Evolutionary conservation across 2,797 vertebrate species (phyloP), one percentile per base, ranked within the genome.

Genomic region (Euphonia xanthogaster): DNA sequence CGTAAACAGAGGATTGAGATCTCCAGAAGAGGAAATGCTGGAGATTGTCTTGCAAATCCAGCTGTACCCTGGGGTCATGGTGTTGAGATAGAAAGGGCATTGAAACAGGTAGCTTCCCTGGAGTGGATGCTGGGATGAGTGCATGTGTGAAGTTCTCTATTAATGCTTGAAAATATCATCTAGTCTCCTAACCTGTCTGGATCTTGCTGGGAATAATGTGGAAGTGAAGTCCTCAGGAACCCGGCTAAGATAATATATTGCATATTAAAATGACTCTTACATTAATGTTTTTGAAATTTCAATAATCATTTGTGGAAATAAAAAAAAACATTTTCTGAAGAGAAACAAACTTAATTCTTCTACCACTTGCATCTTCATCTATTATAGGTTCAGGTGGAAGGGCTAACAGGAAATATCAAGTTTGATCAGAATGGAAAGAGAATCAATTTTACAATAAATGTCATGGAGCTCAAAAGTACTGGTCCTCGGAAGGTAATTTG

Each of bases 371-470:
- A 16, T 86, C 68, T 97, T 97, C 65, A 5, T 97, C 63, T 97
- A 1, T 14, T 75, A 18, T 90, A 99, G 99, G 99, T 99, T 72
- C 99, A 99, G 19, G 99, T 99, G 57, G 99, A 99, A 97, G 99
- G 99, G 54, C 98, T 99, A 71, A 99, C 99, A 33, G 99, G 99
- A 94, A 99, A 99, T 97, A 99, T 99, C 97, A 99, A 99, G 96
- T 99, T 99, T 97, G 99, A 99, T 97, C 99, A 99, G 94, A 99
- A 99, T 30, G 99, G 99, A 90, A 99, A 99, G 95, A 98, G 99
- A 97, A 99, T 99, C 90, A 99, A 99, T 98, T 99, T 99, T 97
- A 99, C 99, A 13, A 99, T 99, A 93, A 99, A 99, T 50, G 98
- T 99, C 86, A 99, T 99, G 99, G 99, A 99, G 82, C 98, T 99